These are phyloP conservation scores for Hydractinia symbiolongicarpus DNA, from an alignment of 30 jellyfish, hydroid and myxozoan species.

Conservation along the genomic window DNA sequence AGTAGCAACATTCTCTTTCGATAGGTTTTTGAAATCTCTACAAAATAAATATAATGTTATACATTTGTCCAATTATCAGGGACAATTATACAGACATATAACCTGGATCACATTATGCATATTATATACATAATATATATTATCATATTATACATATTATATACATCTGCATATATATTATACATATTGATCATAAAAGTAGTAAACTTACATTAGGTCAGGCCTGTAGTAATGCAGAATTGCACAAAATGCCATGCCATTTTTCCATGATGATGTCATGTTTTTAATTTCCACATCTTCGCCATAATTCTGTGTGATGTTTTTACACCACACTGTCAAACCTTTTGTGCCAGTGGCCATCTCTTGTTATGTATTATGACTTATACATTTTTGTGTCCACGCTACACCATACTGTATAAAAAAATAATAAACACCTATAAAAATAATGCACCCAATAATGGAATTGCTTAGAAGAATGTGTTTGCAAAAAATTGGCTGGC, in stretches of 20 bases:
- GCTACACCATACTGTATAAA: no score
- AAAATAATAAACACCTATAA: no score
- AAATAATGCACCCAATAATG: no score
- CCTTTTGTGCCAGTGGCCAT: constrained; percentile 86
- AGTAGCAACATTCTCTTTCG: constrained; percentile 82
- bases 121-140: background rate
- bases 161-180: background rate
- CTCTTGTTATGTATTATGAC: background rate
- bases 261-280: constrained; percentile 91
- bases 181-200: background rate
- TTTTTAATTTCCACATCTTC: constrained; percentile 62
- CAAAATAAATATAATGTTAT: background rate
- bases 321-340: constrained; percentile 73
- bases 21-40: constrained; percentile 66
- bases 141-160: background rate
- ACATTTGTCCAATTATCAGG: no score
- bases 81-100: no score
- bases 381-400: no score
- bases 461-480: no score
- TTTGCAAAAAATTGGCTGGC: no score
- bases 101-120: no score
- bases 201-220: constrained; percentile 64
- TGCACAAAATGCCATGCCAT: constrained; percentile 97
- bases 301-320: constrained; percentile 60
- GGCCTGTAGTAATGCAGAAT: constrained; percentile 88